Conservation (phyloP, 2,113 vertebrate genomes). For the Plectropomus leopardus region DNA sequence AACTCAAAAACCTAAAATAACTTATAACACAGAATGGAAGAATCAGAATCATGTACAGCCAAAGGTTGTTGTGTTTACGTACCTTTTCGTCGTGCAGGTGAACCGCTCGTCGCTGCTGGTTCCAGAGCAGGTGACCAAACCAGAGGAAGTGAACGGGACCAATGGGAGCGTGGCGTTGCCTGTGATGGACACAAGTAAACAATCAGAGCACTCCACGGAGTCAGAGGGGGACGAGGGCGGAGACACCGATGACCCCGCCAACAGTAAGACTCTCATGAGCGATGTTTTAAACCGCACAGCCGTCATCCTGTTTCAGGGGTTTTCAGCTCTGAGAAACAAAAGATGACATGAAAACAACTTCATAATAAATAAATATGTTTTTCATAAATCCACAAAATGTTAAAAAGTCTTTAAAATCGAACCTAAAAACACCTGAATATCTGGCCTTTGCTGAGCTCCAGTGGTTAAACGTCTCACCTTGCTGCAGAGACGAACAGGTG, state of each 20-base stretch:
- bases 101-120: slow-evolving; percentile 84
- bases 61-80: too few relatives aligned
- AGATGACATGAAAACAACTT: too few relatives aligned
- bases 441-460: too few relatives aligned
- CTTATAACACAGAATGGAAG: not conserved
- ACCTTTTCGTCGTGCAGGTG: slow-evolving; percentile 67
- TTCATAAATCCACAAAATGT: too few relatives aligned
- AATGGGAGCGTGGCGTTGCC: slow-evolving; percentile 62
- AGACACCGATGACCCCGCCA: slow-evolving; percentile 54
- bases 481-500: too few relatives aligned
- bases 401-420: too few relatives aligned
- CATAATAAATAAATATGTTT: too few relatives aligned
- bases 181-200: slow-evolving; percentile 49
- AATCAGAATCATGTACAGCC: not conserved
- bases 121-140: slow-evolving; percentile 56
- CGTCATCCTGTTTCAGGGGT: too few relatives aligned
- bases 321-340: too few relatives aligned
- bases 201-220: slow-evolving; percentile 67
- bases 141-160: slow-evolving; percentile 77
- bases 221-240: slow-evolving; percentile 74
- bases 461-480: too few relatives aligned
- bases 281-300: not conserved
- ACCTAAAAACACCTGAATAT: too few relatives aligned
- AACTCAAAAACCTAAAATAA: not conserved
- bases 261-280: slow-evolving; percentile 51